A percentile compares a stretch with the other conserved stretches of the same genome.
Evolutionary conservation across 2,888 invertebrate genomes (phyloP).

Genomic region (Yponomeuta cagnagella): DNA sequence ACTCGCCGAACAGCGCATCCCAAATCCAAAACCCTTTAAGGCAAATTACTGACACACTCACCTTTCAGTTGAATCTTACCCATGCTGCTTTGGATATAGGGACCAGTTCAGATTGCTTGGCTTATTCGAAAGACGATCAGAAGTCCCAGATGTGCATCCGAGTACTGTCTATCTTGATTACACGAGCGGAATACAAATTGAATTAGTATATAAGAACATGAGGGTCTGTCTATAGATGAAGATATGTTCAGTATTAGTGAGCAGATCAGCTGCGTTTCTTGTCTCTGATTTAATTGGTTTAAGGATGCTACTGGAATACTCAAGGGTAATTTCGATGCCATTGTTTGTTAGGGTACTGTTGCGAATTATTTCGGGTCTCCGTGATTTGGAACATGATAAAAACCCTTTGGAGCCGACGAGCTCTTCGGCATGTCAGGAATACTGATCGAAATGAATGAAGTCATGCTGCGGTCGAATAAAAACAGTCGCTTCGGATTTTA

Average conservation of each 20-base stretch:
- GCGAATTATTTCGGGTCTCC: constrained; percentile 28
- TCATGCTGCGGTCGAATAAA: not conserved
- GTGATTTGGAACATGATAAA: not conserved
- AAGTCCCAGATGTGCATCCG: constrained; percentile 61
- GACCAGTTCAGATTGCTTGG: not conserved
- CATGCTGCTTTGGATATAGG: not conserved
- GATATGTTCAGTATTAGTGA: constrained; percentile 26
- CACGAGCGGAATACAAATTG: constrained; percentile 58
- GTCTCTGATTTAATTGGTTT: constrained; percentile 51
- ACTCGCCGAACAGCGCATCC: constrained; percentile 23
- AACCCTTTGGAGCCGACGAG: not conserved
- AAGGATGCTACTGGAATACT: constrained; percentile 41
- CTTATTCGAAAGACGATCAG: constrained; percentile 27
- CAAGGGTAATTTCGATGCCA: constrained; percentile 20
- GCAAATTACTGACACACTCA: constrained; percentile 4
- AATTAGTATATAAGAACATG: constrained; percentile 41
- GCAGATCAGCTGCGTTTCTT: constrained; percentile 47
- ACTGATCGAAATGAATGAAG: not conserved
- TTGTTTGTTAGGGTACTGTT: constrained; percentile 18
- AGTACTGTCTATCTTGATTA: constrained; percentile 62
- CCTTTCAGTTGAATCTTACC: not conserved
- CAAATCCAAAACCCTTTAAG: constrained; percentile 46
- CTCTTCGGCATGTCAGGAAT: not conserved
- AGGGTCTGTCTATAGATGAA: constrained; percentile 6
- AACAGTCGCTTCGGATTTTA: not conserved